These are phyloP conservation scores for Lampris incognitus DNA, from an alignment of 2,113 vertebrate genomes.

Conservation along the genomic window DNA sequence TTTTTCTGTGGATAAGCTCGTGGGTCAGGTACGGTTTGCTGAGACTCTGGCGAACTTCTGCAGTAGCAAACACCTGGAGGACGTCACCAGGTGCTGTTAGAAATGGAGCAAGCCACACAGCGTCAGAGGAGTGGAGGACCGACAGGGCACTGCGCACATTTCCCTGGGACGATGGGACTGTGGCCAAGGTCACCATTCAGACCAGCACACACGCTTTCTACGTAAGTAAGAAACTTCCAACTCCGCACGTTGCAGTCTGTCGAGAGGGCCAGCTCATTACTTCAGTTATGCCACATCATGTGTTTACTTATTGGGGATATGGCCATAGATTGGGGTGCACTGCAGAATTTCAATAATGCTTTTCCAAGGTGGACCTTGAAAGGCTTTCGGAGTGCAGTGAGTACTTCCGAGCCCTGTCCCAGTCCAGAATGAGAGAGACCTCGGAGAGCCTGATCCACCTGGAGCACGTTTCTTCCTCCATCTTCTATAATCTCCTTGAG, in stretches of 20 bases:
- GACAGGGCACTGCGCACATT: slow-evolving; percentile 68
- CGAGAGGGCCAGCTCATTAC: too few species aligned
- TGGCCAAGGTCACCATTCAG: slow-evolving; percentile 72
- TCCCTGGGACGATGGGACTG: slow-evolving; percentile 40
- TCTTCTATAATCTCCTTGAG: slow-evolving; percentile 79
- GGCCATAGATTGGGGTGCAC: neutral
- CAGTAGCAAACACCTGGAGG: neutral
- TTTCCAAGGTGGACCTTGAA: slow-evolving; percentile 75
- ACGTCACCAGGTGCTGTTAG: slow-evolving; percentile 7
- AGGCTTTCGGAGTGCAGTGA: slow-evolving; percentile 76
- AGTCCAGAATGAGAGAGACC: slow-evolving; percentile 82
- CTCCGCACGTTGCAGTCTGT: too few species aligned
- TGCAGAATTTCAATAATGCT: neutral
- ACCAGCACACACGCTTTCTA: slow-evolving; percentile 77
- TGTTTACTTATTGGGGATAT: neutral
- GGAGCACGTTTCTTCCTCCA: slow-evolving; percentile 72
- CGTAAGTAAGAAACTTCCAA: slow-evolving; percentile 65
- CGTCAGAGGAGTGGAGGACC: slow-evolving; percentile 70
- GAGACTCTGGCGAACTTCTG: slow-evolving; percentile 49
- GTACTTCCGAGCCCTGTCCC: slow-evolving; percentile 81
- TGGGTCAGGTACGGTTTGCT: slow-evolving; percentile 50
- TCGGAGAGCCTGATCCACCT: slow-evolving; percentile 71
- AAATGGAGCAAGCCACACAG: neutral
- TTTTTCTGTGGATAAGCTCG: slow-evolving; percentile 48
- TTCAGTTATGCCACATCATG: neutral